These are phyloP conservation scores for Thamnophis sirtalis DNA, from an alignment of 2,113 vertebrate genomes.

Conservation along the genomic window DNA sequence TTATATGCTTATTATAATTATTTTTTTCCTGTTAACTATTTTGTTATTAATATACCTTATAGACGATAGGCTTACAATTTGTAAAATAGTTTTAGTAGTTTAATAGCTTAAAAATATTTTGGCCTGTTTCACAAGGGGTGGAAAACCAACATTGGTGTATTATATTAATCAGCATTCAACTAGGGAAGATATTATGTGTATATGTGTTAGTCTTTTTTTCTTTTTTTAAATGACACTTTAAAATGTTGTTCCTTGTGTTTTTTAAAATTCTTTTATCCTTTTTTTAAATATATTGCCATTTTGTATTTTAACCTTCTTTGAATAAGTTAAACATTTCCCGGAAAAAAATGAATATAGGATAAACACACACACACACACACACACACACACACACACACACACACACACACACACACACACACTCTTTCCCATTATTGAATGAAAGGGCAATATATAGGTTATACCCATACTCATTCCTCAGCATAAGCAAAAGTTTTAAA, in stretches of 20 bases:
- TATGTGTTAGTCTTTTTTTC: neutral
- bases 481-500: neutral
- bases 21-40: neutral
- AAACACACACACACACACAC: neutral
- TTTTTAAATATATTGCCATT: neutral
- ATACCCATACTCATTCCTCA: neutral
- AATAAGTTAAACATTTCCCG: neutral
- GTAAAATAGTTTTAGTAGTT: neutral
- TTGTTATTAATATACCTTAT: neutral
- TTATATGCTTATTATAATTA: neutral
- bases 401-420: neutral
- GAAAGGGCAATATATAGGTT: neutral
- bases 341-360: neutral
- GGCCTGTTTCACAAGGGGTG: neutral
- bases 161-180: neutral
- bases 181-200: neutral
- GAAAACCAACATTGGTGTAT: neutral
- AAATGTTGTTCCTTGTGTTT: neutral
- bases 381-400: neutral
- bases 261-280: neutral
- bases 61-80: neutral
- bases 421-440: neutral
- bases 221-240: neutral
- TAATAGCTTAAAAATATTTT: neutral
- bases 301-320: neutral